A percentile compares a stretch with the other conserved stretches of the same genome.
Evolutionary conservation across 1,140 invertebrate genomes (phyloP).

Genomic region (Helicoverpa armigera): DNA sequence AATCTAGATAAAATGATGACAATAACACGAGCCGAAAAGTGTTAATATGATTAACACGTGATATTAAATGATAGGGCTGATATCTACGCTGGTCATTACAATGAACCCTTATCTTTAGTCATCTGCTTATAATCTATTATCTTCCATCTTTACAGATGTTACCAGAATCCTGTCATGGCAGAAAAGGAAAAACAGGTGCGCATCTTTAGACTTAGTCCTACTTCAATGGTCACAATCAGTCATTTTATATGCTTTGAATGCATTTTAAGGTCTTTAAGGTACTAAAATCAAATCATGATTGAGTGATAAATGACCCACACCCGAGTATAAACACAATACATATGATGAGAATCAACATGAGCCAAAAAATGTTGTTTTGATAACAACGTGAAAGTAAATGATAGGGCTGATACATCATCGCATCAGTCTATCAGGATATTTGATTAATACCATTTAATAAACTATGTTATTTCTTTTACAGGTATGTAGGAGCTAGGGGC

Average conservation of each 20-base stretch:
- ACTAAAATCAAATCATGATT: not conserved
- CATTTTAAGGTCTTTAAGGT: not conserved
- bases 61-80: slow-evolving; percentile 80
- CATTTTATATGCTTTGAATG: too few relatives aligned
- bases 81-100: not conserved
- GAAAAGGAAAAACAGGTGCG: too few relatives aligned
- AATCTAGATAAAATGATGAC: slow-evolving; percentile 66
- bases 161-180: too few relatives aligned
- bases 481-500: not conserved
- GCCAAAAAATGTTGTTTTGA: slow-evolving; percentile 76
- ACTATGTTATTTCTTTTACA: slow-evolving; percentile 27
- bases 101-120: not conserved
- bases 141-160: too few relatives aligned
- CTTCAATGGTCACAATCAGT: too few relatives aligned
- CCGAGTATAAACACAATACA: not conserved
- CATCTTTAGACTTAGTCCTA: too few relatives aligned
- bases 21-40: slow-evolving; percentile 79
- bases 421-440: too few relatives aligned
- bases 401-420: slow-evolving; percentile 71
- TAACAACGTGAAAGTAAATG: slow-evolving; percentile 76
- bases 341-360: slow-evolving; percentile 76
- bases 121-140: too few relatives aligned
- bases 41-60: slow-evolving; percentile 75
- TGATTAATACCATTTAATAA: not conserved
- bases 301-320: not conserved